phyloP scores from a whole-genome alignment of 2,888 invertebrate species.

The Acanthosepion pharaonis region DNA sequence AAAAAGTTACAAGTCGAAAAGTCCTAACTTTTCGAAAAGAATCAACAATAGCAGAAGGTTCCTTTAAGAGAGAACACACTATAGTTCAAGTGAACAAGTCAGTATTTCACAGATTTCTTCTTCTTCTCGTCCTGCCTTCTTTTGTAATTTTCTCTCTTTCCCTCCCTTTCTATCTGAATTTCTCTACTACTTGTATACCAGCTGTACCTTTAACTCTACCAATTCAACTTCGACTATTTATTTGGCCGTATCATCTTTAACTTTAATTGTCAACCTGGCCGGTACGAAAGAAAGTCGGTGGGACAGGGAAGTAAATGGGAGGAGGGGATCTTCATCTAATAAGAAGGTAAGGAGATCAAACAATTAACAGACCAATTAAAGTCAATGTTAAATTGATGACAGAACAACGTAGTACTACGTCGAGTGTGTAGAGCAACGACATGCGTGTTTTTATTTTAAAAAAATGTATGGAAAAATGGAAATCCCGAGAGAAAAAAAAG shows the following conservation, averaged over 20 bases:
- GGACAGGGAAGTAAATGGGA: neutral
- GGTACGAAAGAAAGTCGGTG: neutral
- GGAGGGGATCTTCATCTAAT: neutral
- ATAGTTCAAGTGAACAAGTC: neutral
- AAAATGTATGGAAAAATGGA: too few relatives aligned
- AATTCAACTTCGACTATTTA: neutral
- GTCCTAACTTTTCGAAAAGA: neutral
- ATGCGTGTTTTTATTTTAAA: too few relatives aligned
- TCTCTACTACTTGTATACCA: neutral
- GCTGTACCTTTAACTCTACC: constrained; percentile 33
- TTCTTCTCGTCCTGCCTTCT: neutral
- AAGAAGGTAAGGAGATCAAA: neutral
- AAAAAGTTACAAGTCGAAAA: neutral
- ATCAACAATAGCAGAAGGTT: neutral
- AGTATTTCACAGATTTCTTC: neutral
- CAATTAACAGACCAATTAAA: constrained; percentile 33
- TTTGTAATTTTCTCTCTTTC: neutral
- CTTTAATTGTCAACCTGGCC: constrained; percentile 8
- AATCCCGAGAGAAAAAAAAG: too few relatives aligned
- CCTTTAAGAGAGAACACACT: neutral
- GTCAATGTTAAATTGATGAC: neutral
- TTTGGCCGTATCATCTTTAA: neutral
- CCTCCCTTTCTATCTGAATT: neutral
- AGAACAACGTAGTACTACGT: neutral
- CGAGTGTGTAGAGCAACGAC: neutral